Base-by-base conservation (phyloP, 2,113 vertebrate genomes). In the Narcine bancroftii region DNA sequence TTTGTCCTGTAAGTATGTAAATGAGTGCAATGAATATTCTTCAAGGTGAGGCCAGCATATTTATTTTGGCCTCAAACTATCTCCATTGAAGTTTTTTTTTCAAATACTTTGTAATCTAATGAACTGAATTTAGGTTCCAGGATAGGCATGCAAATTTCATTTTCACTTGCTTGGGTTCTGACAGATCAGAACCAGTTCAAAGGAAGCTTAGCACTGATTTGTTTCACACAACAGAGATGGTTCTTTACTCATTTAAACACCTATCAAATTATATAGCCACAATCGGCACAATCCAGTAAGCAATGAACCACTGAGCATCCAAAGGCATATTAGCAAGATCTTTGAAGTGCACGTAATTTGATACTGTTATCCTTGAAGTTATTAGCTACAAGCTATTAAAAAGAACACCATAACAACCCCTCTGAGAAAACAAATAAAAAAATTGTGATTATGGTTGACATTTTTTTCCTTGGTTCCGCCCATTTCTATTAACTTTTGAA, bases 271-370 rank as follows among this genome's bases (percentile, higher is more conserved):
- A 39, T 33, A 45, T 42, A 33, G 42, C 24, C 26, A 69, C 66
- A 69, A 65, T 13, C 66, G 7, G 39, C 26, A 39, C 2, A 1
- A 69, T 63, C 39, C 63, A 69, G 63, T 45, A 17, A 69, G 65
- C 36, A 91, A 91, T 10, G 24, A 91, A 47, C 24, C 39, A 91
- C 33, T 45, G 36, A 45, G 36, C 65, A 47, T 69, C 36, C 13
- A 91, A 47, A 89, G 11, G 63, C 87, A 91, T 33, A 47, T 45
- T 69, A 69, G 69, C 63, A 91, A 89, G 42, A 66, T 6, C 89
- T 69, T 91, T 69, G 89, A 91, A 69, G 24, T 47, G 24, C 24
- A 69, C 39, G 24, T 69, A 69, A 45, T 36, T 6, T 6, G 69
- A 69, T 45, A 47, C 21, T 42, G 10, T 91, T 91, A 45, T 69